These are phyloP conservation scores for Coleophora flavipennella DNA, from an alignment of 2,888 invertebrate genomes.

Conservation along the genomic window DNA sequence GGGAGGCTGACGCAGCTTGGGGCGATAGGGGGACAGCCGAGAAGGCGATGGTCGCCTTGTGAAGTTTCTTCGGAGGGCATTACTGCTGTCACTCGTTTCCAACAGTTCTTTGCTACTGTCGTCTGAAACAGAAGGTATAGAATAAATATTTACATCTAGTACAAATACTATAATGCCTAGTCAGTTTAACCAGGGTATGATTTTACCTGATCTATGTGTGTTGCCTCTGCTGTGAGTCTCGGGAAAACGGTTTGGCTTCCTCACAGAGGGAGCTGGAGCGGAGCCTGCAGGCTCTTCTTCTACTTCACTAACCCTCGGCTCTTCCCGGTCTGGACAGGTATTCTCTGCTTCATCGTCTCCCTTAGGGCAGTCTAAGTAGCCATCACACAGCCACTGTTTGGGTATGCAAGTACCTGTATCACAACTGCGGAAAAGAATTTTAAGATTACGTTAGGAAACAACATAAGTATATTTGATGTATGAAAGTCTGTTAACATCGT, in stretches of 20 bases:
- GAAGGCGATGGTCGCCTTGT: constrained; percentile 48
- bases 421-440: constrained; percentile 33
- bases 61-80: constrained; percentile 45
- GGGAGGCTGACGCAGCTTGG: constrained; percentile 19
- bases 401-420: constrained; percentile 48
- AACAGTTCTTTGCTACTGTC: constrained; percentile 75
- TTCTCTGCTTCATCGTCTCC: constrained; percentile 50
- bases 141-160: too few relatives aligned
- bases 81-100: constrained; percentile 70
- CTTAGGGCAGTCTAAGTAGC: constrained; percentile 55
- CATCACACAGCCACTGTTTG: constrained; percentile 61
- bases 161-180: too few relatives aligned
- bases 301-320: constrained; percentile 21
- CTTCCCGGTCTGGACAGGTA: constrained; percentile 22
- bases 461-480: background rate
- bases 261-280: constrained; percentile 48
- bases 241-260: constrained; percentile 35
- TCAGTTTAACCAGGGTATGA: too few relatives aligned
- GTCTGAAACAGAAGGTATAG: constrained; percentile 10
- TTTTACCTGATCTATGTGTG: constrained; percentile 14
- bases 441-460: background rate
- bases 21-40: constrained; percentile 44
- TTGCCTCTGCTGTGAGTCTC: constrained; percentile 13
- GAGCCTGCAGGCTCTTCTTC: constrained; percentile 56
- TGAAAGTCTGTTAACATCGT: too few relatives aligned